These are phyloP conservation scores for Lasioglossum pauxillum DNA, from an alignment of 2,888 invertebrate species.

Conservation along the genomic window DNA sequence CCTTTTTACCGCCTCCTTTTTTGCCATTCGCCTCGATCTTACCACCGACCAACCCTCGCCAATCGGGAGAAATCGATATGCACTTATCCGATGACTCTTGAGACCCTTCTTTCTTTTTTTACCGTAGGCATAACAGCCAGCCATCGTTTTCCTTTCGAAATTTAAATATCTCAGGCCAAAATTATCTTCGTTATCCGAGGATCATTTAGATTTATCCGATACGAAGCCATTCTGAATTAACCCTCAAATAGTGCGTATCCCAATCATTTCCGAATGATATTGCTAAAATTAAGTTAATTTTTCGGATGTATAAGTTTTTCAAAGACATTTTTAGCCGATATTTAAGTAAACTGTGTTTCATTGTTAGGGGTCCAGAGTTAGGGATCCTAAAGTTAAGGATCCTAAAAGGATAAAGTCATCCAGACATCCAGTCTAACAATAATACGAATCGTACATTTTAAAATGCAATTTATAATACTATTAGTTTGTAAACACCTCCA, in stretches of 20 bases:
- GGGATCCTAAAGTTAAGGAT: too few relatives aligned
- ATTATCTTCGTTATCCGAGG: not conserved
- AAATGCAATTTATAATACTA: not conserved
- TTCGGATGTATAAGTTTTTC: not conserved
- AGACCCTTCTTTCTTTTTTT: constrained; percentile 46
- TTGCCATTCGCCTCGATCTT: constrained; percentile 74
- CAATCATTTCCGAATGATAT: not conserved
- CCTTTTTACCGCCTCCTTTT: constrained; percentile 79
- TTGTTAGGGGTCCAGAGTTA: too few relatives aligned
- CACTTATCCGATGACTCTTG: constrained; percentile 76
- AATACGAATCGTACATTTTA: not conserved
- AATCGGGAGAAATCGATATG: constrained; percentile 79
- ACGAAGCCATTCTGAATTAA: not conserved
- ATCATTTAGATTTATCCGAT: not conserved
- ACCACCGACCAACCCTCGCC: constrained; percentile 67
- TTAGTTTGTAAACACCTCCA: too few relatives aligned
- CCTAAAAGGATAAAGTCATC: too few relatives aligned
- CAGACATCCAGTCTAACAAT: not conserved
- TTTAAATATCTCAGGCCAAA: constrained; percentile 28
- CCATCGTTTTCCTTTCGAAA: constrained; percentile 26
- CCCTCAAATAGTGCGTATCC: not conserved
- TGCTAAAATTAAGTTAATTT: not conserved
- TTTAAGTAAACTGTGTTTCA: not conserved
- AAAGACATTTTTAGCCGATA: not conserved
- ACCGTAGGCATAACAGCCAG: constrained; percentile 47